Evolutionary conservation across 2,797 vertebrate species (phyloP).

Genomic region (Peromyscus eremicus): DNA sequence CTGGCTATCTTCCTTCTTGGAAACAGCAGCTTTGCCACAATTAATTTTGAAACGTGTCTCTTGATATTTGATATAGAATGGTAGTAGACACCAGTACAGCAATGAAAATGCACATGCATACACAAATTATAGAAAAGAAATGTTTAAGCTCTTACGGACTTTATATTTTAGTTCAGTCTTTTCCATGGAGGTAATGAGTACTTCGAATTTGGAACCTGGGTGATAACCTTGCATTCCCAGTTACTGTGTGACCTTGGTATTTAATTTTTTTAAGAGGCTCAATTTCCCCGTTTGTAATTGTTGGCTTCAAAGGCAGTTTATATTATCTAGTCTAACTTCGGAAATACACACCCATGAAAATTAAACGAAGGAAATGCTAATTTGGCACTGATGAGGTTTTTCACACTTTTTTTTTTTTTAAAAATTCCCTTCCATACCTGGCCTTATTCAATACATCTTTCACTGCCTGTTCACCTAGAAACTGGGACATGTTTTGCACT

Average conservation of each 20-base stretch:
- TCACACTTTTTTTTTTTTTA: background rate
- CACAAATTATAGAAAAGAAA: background rate
- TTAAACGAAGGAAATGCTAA: background rate
- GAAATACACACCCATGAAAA: background rate
- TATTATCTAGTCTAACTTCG: background rate
- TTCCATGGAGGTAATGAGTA: background rate
- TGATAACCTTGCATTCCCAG: background rate
- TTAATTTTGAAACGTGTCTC: conserved; percentile 43
- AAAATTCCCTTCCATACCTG: background rate
- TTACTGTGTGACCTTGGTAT: background rate
- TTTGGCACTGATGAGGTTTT: background rate
- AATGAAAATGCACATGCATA: background rate
- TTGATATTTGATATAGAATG: background rate
- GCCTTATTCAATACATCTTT: background rate
- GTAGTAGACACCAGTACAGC: background rate
- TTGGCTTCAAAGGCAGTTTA: background rate
- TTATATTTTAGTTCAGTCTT: background rate
- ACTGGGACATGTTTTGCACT: background rate
- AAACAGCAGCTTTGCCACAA: conserved; percentile 20
- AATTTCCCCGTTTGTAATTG: background rate
- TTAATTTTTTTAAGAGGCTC: conserved; percentile 14
- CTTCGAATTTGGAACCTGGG: background rate
- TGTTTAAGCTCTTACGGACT: background rate
- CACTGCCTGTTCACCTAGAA: background rate
- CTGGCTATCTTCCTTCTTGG: background rate